Conservation (phyloP, 2,113 vertebrate genomes). For the Syrrhaptes paradoxus region DNA sequence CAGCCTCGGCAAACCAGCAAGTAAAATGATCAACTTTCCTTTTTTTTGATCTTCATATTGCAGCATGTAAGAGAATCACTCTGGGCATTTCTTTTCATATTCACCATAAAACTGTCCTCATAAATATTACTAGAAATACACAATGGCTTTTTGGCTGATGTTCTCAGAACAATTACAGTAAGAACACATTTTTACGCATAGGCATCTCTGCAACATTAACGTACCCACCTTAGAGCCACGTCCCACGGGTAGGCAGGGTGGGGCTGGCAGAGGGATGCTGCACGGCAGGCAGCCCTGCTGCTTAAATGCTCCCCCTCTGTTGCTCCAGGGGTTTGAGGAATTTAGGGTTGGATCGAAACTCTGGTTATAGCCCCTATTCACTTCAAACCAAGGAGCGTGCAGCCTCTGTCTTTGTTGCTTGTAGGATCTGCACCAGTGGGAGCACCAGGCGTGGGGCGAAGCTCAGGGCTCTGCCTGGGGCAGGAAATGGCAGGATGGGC, state of each 20-base stretch:
- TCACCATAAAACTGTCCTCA: not conserved
- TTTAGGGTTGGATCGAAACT: not conserved
- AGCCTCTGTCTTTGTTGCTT: not conserved
- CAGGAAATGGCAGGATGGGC: rapidly evolving
- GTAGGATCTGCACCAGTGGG: not conserved
- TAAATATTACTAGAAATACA: not conserved
- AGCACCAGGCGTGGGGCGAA: not conserved
- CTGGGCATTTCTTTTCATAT: not conserved
- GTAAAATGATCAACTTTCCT: not conserved
- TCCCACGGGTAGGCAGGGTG: rapidly evolving
- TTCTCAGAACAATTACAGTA: not conserved
- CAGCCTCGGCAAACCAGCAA: not conserved
- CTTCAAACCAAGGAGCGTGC: not conserved
- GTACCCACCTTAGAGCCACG: rapidly evolving
- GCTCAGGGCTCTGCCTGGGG: not conserved
- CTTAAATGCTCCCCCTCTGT: rapidly evolving
- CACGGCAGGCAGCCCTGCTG: not conserved
- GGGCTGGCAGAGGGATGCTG: not conserved
- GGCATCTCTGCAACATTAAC: not conserved
- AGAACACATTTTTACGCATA: not conserved
- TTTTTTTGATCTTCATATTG: not conserved
- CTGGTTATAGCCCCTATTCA: not conserved
- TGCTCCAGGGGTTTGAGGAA: not conserved
- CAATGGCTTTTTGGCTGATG: not conserved
- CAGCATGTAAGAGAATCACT: not conserved